These are phyloP conservation scores for Oppia nitens DNA, from an alignment of 1,140 invertebrate species.

Conservation along the genomic window DNA sequence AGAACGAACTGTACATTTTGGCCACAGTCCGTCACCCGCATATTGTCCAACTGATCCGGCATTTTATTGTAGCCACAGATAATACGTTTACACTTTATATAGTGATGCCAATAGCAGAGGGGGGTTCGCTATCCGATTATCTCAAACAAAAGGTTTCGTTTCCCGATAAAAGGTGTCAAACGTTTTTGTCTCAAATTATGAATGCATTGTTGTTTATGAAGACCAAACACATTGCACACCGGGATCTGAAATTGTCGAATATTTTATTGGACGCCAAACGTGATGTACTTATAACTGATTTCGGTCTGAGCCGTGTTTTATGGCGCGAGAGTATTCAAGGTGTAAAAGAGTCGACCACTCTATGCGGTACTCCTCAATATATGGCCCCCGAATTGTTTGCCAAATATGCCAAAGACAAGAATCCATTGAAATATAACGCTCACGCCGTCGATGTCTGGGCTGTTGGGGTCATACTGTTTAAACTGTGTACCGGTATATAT, in stretches of 20 bases:
- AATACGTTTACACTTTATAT: too few species aligned
- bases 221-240: constrained; percentile 78
- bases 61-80: constrained; percentile 1
- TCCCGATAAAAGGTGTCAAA: neutral
- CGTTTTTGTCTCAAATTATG: constrained; percentile 1
- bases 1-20: constrained; percentile 11
- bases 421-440: too few species aligned
- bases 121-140: neutral
- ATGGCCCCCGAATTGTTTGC: constrained; percentile 88
- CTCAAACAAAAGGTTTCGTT: neutral
- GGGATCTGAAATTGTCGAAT: constrained; percentile 97
- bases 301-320: constrained; percentile 3
- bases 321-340: neutral
- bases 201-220: constrained; percentile 40
- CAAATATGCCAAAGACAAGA: constrained; percentile 53
- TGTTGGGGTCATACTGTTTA: too few species aligned
- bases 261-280: constrained; percentile 55
- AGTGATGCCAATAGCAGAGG: constrained; percentile 6
- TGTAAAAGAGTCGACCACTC: constrained; percentile 78
- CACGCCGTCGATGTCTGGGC: too few species aligned
- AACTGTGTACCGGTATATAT: too few species aligned
- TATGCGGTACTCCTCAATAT: constrained; percentile 88
- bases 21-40: neutral
- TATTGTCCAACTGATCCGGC: constrained; percentile 1
- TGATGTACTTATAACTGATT: constrained; percentile 1